Evolutionary conservation across 2,113 vertebrate species (phyloP), one percentile per base, ranked within the genome.

Genomic region (Lathamus discolor): DNA sequence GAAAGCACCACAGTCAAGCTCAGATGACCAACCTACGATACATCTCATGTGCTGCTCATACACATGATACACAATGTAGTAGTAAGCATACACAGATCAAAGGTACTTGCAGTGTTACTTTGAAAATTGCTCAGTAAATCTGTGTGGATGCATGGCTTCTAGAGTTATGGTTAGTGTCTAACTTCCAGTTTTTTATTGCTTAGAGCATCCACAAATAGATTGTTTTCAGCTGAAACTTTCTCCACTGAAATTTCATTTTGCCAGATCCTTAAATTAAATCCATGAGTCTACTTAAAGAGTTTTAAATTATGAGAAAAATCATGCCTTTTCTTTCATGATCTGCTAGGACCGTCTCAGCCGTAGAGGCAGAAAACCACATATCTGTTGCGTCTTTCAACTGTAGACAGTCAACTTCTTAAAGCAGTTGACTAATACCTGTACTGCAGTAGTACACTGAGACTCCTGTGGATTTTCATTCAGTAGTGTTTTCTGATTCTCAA

Each of bases 211-310:
- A 48, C 25, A 83, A 76, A 76, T 46, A 93, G 83, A 90, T 91
- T 89, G 55, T 55, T 96, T 96, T 96, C 91, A 91, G 78, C 59
- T 87, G 86, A 92, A 86, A 23, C 8, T 28, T 81, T 80, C 74
- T 73, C 33, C 27, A 39, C 13, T 54, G 44, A 82, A 41, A 44
- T 49, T 48, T 91, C 10, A 12, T 84, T 97, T 88, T 84, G 15
- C 15, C 67, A 69, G 46, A 68, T 78, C 48, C 39, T 93, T 88
- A 92, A 88, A 92, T 95, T 83, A 79, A 86, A 92, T 81, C 74
- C 92, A 74, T 93, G 62, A 72, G 46, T 24, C 64, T 59, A 24
- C 80, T 86, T 79, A 69, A 69, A 46, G 61, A 24, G 52, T 91
- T 90, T 92, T 82, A 44, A 86, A 23, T 84, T 89, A 74, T 59